Base-by-base conservation (phyloP, 2,797 vertebrate genomes). In the Hypotaenidia okinawae region DNA sequence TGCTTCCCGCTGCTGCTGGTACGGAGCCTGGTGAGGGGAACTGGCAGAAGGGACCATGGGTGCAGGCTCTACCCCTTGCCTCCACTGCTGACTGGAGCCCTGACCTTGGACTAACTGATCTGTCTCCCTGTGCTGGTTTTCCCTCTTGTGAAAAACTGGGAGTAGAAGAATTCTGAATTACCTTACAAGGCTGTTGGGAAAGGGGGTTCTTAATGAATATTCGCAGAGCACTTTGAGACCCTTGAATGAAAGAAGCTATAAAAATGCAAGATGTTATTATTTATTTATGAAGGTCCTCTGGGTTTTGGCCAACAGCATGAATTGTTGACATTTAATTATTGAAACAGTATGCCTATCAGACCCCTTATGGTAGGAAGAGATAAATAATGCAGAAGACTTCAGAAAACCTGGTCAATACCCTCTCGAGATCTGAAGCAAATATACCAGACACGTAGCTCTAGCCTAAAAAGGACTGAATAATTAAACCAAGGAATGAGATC, bases 291-390 rank as follows among this genome's bases (percentile, higher is more conserved):
- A 93, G 61, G 95, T 93, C 90, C 94, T 97, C 79, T 79, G 92
- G 94, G 94, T 94, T 95, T 97, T 96, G 94, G 94, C 95, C 94
- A 95, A 82, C 97, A 95, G 88, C 87, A 90, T 96, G 95, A 97
- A 94, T 96, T 95, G 96, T 96, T 97, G 97, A 97, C 97, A 97
- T 97, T 97, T 97, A 97, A 97, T 97, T 97, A 97, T 97, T 94
- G 95, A 97, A 97, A 96, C 95, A 81, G 91, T 96, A 55, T 89
- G 96, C 90, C 93, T 96, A 95, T 97, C 91, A 85, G 72, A 91
- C 82, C 72, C 93, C 94, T 97, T 96, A 95, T 97, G 93, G 95
- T 94, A 97, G 96, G 91, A 94, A 87, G 90, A 95, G 94, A 97
- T 97, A 95, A 97, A 97, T 97, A 97, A 97, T 97, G 94, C 92